Percentiles rank a stretch among this genome's conserved stretches.
phyloP scores from a whole-genome alignment of 2,888 invertebrate species.

The Onthophagus sagittarius region DNA sequence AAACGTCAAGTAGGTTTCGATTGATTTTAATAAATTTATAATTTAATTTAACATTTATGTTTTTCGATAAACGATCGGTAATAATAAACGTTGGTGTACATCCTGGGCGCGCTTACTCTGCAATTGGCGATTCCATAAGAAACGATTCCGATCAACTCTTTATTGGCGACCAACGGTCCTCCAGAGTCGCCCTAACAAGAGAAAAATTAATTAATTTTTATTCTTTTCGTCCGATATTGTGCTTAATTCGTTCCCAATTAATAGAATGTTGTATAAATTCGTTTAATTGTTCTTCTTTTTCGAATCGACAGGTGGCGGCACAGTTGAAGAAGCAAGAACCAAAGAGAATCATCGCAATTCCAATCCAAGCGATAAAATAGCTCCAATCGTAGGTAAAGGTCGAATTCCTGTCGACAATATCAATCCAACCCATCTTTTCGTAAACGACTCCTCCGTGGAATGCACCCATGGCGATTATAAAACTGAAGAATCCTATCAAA shows the following conservation, averaged over 20 bases:
- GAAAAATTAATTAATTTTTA: not conserved
- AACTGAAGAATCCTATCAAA: too few relatives aligned
- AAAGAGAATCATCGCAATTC: too few relatives aligned
- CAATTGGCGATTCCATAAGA: not conserved
- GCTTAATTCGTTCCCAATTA: not conserved
- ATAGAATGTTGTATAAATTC: not conserved
- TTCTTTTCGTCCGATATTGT: too few relatives aligned
- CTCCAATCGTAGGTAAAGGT: too few relatives aligned
- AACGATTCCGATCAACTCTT: conserved; percentile 13
- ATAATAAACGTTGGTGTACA: not conserved
- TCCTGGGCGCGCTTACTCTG: not conserved
- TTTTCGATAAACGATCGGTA: not conserved
- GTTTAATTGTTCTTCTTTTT: not conserved
- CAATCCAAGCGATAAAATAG: too few relatives aligned
- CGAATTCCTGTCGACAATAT: too few relatives aligned
- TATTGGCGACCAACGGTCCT: conserved; percentile 15
- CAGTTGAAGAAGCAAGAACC: not conserved
- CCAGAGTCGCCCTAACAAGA: conserved; percentile 21
- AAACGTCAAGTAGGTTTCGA: too few relatives aligned
- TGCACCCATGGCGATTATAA: too few relatives aligned
- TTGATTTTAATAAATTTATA: not conserved
- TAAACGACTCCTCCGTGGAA: too few relatives aligned
- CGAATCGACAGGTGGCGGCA: not conserved
- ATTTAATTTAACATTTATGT: not conserved
- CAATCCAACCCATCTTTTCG: too few relatives aligned